Conservation (phyloP, 2,888 invertebrate genomes). For the Drosophila multiciliata region DNA sequence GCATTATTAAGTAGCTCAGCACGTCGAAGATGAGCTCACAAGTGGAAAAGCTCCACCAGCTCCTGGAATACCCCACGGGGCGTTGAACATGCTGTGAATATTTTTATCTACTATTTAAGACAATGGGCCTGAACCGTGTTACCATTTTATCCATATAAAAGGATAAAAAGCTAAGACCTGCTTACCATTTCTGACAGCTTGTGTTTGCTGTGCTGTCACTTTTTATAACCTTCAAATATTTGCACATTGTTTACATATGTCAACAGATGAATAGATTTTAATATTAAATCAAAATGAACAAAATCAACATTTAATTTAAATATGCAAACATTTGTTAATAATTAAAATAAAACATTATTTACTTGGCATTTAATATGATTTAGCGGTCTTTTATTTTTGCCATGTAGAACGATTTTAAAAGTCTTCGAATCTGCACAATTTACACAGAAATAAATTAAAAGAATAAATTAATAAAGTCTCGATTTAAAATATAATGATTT, state of each 20-base stretch:
- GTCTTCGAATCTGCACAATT: too few relatives aligned
- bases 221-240: neutral
- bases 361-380: neutral
- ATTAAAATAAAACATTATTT: neutral
- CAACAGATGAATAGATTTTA: neutral
- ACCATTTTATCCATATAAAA: neutral
- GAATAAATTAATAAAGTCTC: too few relatives aligned
- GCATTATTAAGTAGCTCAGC: slow-evolving; percentile 73
- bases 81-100: slow-evolving; percentile 37
- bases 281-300: neutral
- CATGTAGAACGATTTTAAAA: neutral
- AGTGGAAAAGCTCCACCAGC: slow-evolving; percentile 16
- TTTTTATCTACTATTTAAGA: slow-evolving; percentile 47
- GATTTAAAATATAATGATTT: neutral
- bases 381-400: too few relatives aligned
- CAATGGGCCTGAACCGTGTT: slow-evolving; percentile 55
- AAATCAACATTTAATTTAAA: neutral
- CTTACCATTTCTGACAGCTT: slow-evolving; percentile 26
- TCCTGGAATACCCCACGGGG: slow-evolving; percentile 12
- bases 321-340: neutral
- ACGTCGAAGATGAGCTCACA: slow-evolving; percentile 71
- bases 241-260: neutral
- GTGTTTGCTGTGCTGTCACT: neutral
- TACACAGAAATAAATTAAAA: neutral
- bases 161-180: neutral